A percentile compares a stretch with the other conserved stretches of the same genome.
These are phyloP conservation scores for Neolamprologus toae DNA, from an alignment of 2,113 vertebrate genomes.

Conservation along the genomic window DNA sequence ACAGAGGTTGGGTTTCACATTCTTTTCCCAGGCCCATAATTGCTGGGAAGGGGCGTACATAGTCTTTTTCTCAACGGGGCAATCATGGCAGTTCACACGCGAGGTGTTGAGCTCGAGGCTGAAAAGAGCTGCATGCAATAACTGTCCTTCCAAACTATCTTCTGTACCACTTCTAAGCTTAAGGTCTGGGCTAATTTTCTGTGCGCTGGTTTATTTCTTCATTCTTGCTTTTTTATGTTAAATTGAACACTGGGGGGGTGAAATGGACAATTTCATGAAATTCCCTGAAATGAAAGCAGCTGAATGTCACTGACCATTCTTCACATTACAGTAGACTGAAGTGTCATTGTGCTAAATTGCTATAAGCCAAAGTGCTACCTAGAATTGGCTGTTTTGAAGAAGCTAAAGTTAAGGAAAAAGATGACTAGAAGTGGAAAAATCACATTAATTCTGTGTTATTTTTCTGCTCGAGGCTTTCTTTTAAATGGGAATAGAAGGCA, in stretches of 20 bases:
- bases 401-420: neutral
- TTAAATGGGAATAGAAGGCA: conserved; percentile 10
- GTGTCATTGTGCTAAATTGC: neutral
- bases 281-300: neutral
- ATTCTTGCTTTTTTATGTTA: neutral
- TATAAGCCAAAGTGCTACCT: neutral
- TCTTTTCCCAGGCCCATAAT: conserved; percentile 72
- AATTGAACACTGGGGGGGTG: neutral
- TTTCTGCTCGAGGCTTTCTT: neutral
- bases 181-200: neutral
- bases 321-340: neutral
- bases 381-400: neutral
- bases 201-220: neutral
- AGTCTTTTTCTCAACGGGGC: conserved; percentile 54
- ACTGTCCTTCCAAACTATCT: neutral
- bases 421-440: neutral
- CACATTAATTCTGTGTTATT: neutral
- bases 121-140: conserved; percentile 7
- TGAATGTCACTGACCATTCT: neutral
- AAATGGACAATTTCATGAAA: neutral
- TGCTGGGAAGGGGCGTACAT: conserved; percentile 59
- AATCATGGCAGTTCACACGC: conserved; percentile 61
- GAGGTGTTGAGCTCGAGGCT: conserved; percentile 49
- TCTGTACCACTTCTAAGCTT: neutral
- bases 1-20: conserved; percentile 66